phyloP scores from a whole-genome alignment of 2,797 vertebrate species.

The Eulemur rubriventer region DNA sequence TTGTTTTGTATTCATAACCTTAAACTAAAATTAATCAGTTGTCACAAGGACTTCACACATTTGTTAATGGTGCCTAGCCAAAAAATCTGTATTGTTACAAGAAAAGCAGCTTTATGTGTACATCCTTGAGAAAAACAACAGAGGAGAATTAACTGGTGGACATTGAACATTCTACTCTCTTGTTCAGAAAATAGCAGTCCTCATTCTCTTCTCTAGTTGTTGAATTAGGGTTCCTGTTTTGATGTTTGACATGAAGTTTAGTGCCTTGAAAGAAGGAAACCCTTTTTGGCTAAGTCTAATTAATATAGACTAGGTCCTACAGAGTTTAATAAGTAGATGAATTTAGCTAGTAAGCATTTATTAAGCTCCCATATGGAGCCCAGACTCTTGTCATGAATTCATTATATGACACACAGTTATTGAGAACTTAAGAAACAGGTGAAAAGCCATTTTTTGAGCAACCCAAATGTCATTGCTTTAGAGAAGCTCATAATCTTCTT shows the following conservation, averaged over 20 bases:
- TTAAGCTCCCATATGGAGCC: not conserved
- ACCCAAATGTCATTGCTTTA: not conserved
- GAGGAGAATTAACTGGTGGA: constrained; percentile 56
- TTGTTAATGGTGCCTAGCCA: constrained; percentile 80
- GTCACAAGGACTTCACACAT: constrained; percentile 84
- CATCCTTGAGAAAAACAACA: constrained; percentile 55
- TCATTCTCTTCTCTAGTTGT: not conserved
- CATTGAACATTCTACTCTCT: not conserved
- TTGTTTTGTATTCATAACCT: constrained; percentile 89
- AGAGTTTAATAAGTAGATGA: not conserved
- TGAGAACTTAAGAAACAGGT: not conserved
- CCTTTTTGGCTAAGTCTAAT: not conserved
- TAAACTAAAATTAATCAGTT: constrained; percentile 87
- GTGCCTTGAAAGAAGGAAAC: not conserved
- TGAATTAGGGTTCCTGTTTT: not conserved
- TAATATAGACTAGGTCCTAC: not conserved
- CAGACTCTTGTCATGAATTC: not conserved
- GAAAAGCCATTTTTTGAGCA: not conserved
- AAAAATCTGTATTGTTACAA: constrained; percentile 75
- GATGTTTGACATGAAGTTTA: not conserved
- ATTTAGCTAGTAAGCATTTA: constrained; percentile 8
- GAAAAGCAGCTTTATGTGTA: constrained; percentile 42
- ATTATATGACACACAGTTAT: not conserved
- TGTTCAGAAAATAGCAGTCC: not conserved
- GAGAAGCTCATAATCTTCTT: not conserved